phyloP scores from a whole-genome alignment of 2,113 vertebrate species.

The Pimephales promelas region DNA sequence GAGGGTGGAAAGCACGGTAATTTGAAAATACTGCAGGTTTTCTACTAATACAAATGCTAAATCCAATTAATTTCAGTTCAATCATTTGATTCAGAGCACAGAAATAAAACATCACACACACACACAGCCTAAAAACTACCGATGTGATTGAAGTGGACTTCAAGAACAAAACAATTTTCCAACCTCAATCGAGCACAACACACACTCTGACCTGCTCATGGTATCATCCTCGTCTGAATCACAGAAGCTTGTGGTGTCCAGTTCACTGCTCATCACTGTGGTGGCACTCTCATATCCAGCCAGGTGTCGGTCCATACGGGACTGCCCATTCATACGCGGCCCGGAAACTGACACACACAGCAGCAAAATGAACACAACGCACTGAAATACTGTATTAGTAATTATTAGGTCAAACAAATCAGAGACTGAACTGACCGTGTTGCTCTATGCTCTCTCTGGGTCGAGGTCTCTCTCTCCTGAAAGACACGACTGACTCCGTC shows the following conservation, averaged over 20 bases:
- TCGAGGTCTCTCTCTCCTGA: constrained; percentile 83
- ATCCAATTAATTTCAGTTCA: neutral
- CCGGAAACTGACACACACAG: constrained; percentile 50
- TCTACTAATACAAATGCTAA: too few relatives aligned
- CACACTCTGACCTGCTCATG: constrained; percentile 81
- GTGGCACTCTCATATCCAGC: constrained; percentile 87
- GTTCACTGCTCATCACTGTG: constrained; percentile 88
- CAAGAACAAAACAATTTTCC: neutral
- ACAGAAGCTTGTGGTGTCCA: constrained; percentile 88
- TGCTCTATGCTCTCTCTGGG: constrained; percentile 83
- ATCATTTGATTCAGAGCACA: neutral
- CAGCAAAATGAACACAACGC: neutral
- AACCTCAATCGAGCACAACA: neutral
- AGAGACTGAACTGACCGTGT: neutral
- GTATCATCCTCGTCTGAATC: constrained; percentile 89
- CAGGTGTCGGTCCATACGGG: constrained; percentile 83
- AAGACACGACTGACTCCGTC: constrained; percentile 86
- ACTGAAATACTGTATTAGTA: neutral
- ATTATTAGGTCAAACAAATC: neutral
- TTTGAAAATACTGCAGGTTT: too few relatives aligned
- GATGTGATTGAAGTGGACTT: neutral
- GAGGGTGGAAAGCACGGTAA: too few relatives aligned
- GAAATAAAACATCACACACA: neutral
- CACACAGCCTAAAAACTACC: neutral
- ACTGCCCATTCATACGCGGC: constrained; percentile 78